A percentile compares a stretch with the other conserved stretches of the same genome.
phyloP scores from a whole-genome alignment of 2,888 invertebrate species.

The Tiliacea citrago region DNA sequence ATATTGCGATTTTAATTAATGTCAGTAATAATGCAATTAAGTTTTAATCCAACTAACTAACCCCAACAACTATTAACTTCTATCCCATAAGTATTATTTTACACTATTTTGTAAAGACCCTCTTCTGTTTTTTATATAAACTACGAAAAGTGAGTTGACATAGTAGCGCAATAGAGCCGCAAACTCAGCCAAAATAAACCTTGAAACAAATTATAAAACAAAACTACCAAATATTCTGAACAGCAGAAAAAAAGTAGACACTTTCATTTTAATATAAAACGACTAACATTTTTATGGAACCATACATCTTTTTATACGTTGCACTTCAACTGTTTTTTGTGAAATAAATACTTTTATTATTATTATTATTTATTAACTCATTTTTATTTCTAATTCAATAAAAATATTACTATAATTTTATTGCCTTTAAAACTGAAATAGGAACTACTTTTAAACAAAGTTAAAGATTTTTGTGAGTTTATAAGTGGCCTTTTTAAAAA shows the following conservation, averaged over 20 bases:
- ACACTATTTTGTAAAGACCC: background rate
- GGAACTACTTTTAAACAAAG: background rate
- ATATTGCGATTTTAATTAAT: no score
- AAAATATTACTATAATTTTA: conserved; percentile 12
- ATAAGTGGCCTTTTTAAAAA: background rate
- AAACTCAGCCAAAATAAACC: background rate
- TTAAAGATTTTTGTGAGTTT: background rate
- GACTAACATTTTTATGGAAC: conserved; percentile 22
- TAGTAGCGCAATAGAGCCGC: background rate
- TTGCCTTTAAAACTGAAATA: background rate
- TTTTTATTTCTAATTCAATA: conserved; percentile 15
- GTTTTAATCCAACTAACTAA: no score
- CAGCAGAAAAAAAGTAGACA: conserved; percentile 31
- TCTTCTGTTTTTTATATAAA: background rate
- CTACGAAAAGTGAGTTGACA: background rate
- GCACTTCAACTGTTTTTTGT: no score
- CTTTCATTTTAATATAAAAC: conserved; percentile 43
- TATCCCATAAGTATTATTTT: background rate
- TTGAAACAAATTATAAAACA: conserved; percentile 17
- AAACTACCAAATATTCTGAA: conserved; percentile 37
- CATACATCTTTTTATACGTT: conserved; percentile 2
- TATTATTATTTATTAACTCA: no score
- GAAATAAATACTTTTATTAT: no score
- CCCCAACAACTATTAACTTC: background rate
- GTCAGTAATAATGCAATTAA: background rate